Conservation (phyloP, 2,113 vertebrate species). For the Oncorhynchus keta region DNA sequence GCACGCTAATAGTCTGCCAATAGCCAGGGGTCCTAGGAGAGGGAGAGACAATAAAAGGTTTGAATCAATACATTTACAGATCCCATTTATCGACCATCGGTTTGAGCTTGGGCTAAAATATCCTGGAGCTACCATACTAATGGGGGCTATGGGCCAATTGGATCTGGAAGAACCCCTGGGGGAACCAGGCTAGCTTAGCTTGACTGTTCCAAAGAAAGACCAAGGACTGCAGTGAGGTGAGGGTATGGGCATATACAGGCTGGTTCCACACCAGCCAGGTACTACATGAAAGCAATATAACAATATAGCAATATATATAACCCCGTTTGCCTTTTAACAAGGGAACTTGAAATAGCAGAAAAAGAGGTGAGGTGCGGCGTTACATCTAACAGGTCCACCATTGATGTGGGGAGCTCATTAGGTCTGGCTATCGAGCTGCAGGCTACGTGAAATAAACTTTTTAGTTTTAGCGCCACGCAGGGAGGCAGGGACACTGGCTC, state of each 20-base stretch:
- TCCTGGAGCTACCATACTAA: conserved; percentile 5
- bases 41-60: not conserved
- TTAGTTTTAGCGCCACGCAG: conserved; percentile 14
- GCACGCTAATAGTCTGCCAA: conserved; percentile 2
- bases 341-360: not conserved
- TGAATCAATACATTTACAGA: conserved; percentile 13
- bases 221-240: too few relatives aligned
- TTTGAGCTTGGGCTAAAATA: not conserved
- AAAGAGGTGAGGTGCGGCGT: not conserved
- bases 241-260: too few relatives aligned
- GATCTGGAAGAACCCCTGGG: not conserved
- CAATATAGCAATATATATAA: not conserved
- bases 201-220: not conserved
- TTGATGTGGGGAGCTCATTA: conserved; percentile 18
- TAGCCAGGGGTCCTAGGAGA: not conserved
- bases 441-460: conserved; percentile 2
- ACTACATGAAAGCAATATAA: not conserved
- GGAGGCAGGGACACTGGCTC: conserved; percentile 17
- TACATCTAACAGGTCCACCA: not conserved
- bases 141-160: not conserved
- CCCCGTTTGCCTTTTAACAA: not conserved
- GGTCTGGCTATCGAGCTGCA: not conserved
- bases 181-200: not conserved
- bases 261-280: not conserved
- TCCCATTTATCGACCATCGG: not conserved